phyloP scores from a whole-genome alignment of 2,797 vertebrate species.

The Cetoscarus ocellatus region DNA sequence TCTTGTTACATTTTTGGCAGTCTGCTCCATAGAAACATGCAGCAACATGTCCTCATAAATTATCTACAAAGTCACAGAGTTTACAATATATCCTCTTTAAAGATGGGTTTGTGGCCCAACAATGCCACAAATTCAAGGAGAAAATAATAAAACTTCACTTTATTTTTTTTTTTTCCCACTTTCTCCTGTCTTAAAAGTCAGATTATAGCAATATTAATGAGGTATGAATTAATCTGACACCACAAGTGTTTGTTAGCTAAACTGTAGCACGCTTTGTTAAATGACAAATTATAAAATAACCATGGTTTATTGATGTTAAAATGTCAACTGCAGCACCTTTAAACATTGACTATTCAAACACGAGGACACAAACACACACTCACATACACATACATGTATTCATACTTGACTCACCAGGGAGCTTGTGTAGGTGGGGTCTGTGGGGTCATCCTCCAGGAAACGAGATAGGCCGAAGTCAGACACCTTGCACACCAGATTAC shows the following conservation, averaged over 20 bases:
- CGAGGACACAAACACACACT: slow-evolving; percentile 4
- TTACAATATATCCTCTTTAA: background rate
- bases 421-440: slow-evolving; percentile 98
- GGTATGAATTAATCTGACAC: too few species aligned
- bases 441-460: slow-evolving; percentile 95
- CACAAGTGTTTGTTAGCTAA: too few species aligned
- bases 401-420: slow-evolving; percentile 89
- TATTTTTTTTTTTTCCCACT: background rate
- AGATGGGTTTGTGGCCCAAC: background rate
- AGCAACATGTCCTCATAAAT: background rate
- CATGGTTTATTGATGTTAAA: slow-evolving; percentile 47
- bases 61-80: background rate
- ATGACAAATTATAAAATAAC: background rate
- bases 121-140: background rate
- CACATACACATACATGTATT: slow-evolving; percentile 1
- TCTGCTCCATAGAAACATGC: background rate
- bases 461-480: slow-evolving; percentile 98
- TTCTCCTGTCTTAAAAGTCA: background rate
- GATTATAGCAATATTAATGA: background rate
- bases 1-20: background rate
- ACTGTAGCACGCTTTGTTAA: background rate
- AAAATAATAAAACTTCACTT: background rate
- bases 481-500: slow-evolving; percentile 98
- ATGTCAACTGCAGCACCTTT: slow-evolving; percentile 27
- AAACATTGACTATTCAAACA: slow-evolving; percentile 41